These are phyloP conservation scores for Tethea ocularis DNA, from an alignment of 2,888 invertebrate genomes.

Conservation along the genomic window DNA sequence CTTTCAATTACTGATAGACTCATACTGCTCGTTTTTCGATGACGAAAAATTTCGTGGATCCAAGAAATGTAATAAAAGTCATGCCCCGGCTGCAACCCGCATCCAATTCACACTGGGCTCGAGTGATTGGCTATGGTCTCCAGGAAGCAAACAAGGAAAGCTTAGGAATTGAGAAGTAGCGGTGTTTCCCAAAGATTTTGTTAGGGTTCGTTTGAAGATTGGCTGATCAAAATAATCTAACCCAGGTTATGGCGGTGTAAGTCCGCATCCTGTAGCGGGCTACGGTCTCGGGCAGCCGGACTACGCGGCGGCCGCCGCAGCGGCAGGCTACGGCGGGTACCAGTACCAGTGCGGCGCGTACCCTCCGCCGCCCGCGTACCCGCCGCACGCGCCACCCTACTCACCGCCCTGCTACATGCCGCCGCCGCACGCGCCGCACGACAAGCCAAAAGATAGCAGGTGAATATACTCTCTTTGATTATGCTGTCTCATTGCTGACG, in stretches of 20 bases:
- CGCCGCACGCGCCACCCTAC: conserved; percentile 88
- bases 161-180: too few relatives aligned
- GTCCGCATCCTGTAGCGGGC: conserved; percentile 90
- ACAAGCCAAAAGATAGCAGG: conserved; percentile 91
- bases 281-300: conserved; percentile 93
- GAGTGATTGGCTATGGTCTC: too few relatives aligned
- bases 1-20: too few relatives aligned
- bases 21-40: too few relatives aligned
- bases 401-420: conserved; percentile 95
- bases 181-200: too few relatives aligned
- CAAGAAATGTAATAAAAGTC: too few relatives aligned
- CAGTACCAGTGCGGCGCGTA: conserved; percentile 84
- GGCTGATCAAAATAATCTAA: conserved; percentile 9
- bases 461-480: conserved; percentile 65
- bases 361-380: conserved; percentile 85
- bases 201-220: too few relatives aligned
- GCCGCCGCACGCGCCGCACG: conserved; percentile 92
- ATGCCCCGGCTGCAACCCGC: too few relatives aligned
- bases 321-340: conserved; percentile 85
- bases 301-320: conserved; percentile 90
- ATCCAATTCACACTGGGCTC: too few relatives aligned
- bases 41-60: too few relatives aligned
- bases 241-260: conserved; percentile 91
- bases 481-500: not conserved
- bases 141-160: too few relatives aligned